These are phyloP conservation scores for Galerucella pusilla DNA, from an alignment of 2,888 invertebrate genomes.

Conservation along the genomic window DNA sequence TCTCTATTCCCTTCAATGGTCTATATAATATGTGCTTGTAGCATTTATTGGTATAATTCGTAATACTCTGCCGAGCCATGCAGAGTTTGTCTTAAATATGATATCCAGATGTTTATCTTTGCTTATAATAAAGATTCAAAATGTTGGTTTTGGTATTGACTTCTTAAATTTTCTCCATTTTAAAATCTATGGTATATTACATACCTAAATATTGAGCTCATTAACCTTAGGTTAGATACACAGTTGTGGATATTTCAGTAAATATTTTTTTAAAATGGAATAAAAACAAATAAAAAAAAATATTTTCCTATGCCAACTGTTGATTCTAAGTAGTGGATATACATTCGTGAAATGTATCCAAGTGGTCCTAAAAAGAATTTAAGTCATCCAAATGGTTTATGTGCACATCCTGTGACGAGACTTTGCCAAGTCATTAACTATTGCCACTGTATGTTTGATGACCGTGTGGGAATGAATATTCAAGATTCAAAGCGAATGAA, in stretches of 20 bases:
- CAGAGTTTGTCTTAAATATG: too few species aligned
- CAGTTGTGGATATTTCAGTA: not conserved
- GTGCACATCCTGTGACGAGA: not conserved
- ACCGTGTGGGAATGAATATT: not conserved
- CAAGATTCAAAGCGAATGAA: not conserved
- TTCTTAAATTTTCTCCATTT: too few species aligned
- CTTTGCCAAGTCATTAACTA: not conserved
- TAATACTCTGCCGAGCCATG: too few species aligned
- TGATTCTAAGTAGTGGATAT: not conserved
- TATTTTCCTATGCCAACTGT: not conserved
- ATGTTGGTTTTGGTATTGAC: too few species aligned
- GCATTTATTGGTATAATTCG: too few species aligned
- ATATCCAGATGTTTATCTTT: too few species aligned
- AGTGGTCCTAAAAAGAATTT: not conserved
- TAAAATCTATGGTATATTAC: too few species aligned
- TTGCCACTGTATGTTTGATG: not conserved
- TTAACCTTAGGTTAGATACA: not conserved
- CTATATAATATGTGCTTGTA: too few species aligned
- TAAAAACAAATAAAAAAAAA: not conserved
- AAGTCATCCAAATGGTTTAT: not conserved
- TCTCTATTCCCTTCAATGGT: too few species aligned
- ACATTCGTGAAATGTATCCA: not conserved
- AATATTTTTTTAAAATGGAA: not conserved
- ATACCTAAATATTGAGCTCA: not conserved
- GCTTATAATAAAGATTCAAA: too few species aligned